Evolutionary conservation across 2,888 invertebrate genomes (phyloP).

Genomic region (Harpalus rubripes): DNA sequence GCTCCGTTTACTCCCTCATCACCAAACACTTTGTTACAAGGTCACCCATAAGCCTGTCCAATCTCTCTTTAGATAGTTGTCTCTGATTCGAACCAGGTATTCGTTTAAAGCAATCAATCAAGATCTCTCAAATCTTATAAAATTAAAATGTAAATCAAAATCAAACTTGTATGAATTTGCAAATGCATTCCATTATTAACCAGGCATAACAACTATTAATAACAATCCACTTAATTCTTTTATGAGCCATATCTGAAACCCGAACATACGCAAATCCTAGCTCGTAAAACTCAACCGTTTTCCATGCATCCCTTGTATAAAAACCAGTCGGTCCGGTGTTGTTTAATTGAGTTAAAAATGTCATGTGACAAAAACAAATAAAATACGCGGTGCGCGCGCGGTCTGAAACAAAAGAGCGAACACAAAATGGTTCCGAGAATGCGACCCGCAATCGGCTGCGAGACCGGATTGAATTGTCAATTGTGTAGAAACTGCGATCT

Average conservation of each 20-base stretch:
- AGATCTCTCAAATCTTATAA: no score
- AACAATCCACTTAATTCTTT: not conserved
- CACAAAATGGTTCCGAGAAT: constrained; percentile 65
- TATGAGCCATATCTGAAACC: constrained; percentile 1
- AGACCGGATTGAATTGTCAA: constrained; percentile 64
- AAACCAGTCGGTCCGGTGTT: constrained; percentile 59
- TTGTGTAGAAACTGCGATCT: constrained; percentile 58
- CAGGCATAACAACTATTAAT: no score
- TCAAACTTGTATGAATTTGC: no score
- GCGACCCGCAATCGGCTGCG: not conserved
- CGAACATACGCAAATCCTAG: not conserved
- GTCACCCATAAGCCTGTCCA: no score
- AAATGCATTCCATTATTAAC: no score
- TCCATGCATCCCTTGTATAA: constrained; percentile 43
- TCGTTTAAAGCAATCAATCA: no score
- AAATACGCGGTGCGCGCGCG: constrained; percentile 56
- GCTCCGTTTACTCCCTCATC: no score
- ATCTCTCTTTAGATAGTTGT: no score
- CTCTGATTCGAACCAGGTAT: no score
- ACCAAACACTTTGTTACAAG: no score
- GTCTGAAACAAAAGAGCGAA: constrained; percentile 62
- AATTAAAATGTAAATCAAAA: no score
- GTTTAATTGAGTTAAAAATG: constrained; percentile 68
- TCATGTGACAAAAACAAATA: constrained; percentile 66
- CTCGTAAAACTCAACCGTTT: constrained; percentile 48